Conservation (phyloP, 2,797 vertebrate species). For the Psittacula derbiana region DNA sequence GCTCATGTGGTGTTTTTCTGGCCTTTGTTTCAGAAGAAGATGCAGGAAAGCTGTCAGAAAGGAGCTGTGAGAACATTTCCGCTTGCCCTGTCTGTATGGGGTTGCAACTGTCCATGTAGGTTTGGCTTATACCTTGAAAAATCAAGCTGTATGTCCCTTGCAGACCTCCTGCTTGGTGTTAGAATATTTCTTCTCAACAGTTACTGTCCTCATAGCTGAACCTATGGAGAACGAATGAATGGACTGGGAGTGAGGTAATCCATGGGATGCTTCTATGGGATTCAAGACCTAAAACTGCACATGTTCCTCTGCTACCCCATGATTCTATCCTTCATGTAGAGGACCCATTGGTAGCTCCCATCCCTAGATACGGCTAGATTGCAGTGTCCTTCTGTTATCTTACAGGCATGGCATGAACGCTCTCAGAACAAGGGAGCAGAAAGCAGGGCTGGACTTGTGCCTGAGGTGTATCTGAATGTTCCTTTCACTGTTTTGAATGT, state of each 20-base stretch:
- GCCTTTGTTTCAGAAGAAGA: background rate
- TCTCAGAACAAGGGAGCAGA: background rate
- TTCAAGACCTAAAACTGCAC: background rate
- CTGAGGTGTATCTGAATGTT: background rate
- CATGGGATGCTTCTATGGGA: background rate
- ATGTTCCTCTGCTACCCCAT: accelerated
- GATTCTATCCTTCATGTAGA: accelerated
- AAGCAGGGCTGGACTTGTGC: background rate
- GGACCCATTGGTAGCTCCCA: background rate
- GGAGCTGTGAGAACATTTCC: background rate
- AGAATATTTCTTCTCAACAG: background rate
- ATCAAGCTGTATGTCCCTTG: background rate
- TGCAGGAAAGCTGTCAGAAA: background rate
- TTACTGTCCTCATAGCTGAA: background rate
- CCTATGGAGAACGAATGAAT: background rate
- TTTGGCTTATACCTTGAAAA: background rate
- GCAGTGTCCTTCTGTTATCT: background rate
- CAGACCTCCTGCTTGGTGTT: background rate
- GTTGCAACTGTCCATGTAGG: background rate
- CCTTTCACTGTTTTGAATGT: background rate
- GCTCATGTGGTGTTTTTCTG: background rate
- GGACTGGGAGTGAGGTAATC: background rate
- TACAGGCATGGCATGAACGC: accelerated
- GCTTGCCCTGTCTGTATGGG: background rate
- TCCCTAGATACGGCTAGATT: background rate